Evolutionary conservation across 2,888 invertebrate species (phyloP), one percentile per base, ranked within the genome.

Genomic region (Villa cingulata): DNA sequence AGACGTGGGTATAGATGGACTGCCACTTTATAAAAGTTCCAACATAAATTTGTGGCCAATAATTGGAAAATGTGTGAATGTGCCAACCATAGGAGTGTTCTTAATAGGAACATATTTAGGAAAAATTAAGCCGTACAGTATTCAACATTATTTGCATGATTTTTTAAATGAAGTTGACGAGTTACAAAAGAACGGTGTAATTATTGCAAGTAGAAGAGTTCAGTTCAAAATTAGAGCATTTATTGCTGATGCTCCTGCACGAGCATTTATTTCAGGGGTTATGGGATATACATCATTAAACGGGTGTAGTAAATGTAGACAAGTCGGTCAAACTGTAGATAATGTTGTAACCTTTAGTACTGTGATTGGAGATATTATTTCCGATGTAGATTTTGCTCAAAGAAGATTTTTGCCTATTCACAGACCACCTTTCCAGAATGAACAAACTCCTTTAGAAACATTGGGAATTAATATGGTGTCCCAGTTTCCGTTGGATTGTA

Each of bases 361-460:
- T 4, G 16, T 2, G 3, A 2, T 15, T 41, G 20, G 17, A 12
- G 14, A 2, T 19, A 14, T 32, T 17, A 15, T 16, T 5, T 18
- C 42, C 3, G 32, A 42, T 34, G 10, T 34, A 32, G 16, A 32
- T 32, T 42, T 42, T 19, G 12, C 10, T 3, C 32, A 17, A 10
- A 37, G 34, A n/a, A 43, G 29, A 29, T 27, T 38, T 39, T 16
- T 42, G 37, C 27, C 18, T 32, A 36, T 36, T 29, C 46, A 46
- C 10, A 37, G 34, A 9, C 7, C 34, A 32, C 34, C 17, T 12
- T 42, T 14, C 14, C 12, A n/a, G 17, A 17, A 20, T 12, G 12
- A 6, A 29, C 5, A 29, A 3, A 29, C 10, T 29, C 10, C 29
- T 10, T 29, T 29, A 29, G 29, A 29, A 10, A 10, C 6, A 29